Evolutionary conservation across 2,797 vertebrate species (phyloP), one percentile per base, ranked within the genome.

Genomic region (Semotilus atromaculatus): DNA sequence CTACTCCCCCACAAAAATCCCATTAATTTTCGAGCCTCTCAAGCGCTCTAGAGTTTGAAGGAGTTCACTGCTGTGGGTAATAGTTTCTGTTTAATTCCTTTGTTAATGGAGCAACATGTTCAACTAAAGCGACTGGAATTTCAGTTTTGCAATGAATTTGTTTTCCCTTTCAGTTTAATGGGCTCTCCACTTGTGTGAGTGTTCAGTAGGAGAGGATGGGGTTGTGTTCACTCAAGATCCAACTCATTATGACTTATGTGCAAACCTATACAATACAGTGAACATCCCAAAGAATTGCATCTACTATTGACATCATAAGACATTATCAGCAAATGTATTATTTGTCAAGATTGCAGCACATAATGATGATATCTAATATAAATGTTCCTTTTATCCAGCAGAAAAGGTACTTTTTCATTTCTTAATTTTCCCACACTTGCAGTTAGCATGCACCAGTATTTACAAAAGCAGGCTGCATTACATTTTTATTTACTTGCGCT

Each of bases 31-130:
- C 10, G 10, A 73, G 40, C 36, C 3, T 80, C 21, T 45, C 36
- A n/a, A 62, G 60, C 29, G 14, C 73, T 85, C 21, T 81, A 36
- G 43, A 34, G 36, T 55, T 43, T 38, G 16, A 40, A 58, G 53
- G 66, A 86, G 77, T 48, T 58, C 48, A 34, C 4, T 53, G 58
- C 45, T 79, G 11, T 64, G 67, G 48, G 14, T 34, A 26, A 72
- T 55, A 40, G 10, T 77, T 76, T 16, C 72, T 23, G 31, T 82
- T 31, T 74, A 66, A 66, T 74, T 48, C 58, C 8, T 31, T n/a
- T 77, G 64, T 34, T 58, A 45, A 81, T 70, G 23, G 43, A 73
- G 78, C 60, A 55, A 26, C n/a, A 38, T 58, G 26, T 55, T 83
- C 23, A n/a, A 77, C 34, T 23, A 68, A 67, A 77, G 53, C 3